A percentile compares a stretch with the other conserved stretches of the same genome.
Evolutionary conservation across 1,140 invertebrate genomes (phyloP).

Genomic region (Atopsyche davidsoni): DNA sequence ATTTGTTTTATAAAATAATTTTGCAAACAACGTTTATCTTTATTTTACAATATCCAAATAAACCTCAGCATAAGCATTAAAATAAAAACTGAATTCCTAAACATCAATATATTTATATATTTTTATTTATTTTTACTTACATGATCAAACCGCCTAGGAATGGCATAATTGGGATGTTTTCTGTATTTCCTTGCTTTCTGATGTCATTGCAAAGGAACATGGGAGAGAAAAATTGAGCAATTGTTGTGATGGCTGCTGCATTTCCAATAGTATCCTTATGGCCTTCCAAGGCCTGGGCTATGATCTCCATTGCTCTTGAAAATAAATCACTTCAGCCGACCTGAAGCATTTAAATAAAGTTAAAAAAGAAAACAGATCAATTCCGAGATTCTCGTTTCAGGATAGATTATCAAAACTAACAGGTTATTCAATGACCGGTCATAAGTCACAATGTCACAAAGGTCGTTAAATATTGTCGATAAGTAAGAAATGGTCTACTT

Average conservation of each 20-base stretch:
- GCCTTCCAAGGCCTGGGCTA: conserved; percentile 44
- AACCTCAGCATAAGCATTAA: neutral
- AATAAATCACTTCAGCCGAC: no score
- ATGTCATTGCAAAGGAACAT: conserved; percentile 63
- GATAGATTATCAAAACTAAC: no score
- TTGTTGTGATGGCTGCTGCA: conserved; percentile 52
- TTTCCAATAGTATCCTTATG: conserved; percentile 52
- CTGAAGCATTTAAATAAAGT: neutral
- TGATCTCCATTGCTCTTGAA: conserved; percentile 37
- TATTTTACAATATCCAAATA: neutral
- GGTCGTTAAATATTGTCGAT: no score
- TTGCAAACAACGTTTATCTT: no score
- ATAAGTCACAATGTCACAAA: no score
- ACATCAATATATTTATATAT: no score
- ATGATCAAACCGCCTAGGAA: conserved; percentile 69
- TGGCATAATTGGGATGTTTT: conserved; percentile 57
- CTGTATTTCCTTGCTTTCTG: conserved; percentile 56
- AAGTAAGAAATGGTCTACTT: no score
- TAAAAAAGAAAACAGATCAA: neutral
- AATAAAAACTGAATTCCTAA: no score
- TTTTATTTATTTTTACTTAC: conserved; percentile 62
- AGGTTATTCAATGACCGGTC: no score
- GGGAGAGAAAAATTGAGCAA: conserved; percentile 60
- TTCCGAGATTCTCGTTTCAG: neutral
- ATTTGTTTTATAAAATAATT: no score